These are phyloP conservation scores for Piliocolobus tephrosceles DNA, from an alignment of 2,113 vertebrate genomes.

Conservation along the genomic window DNA sequence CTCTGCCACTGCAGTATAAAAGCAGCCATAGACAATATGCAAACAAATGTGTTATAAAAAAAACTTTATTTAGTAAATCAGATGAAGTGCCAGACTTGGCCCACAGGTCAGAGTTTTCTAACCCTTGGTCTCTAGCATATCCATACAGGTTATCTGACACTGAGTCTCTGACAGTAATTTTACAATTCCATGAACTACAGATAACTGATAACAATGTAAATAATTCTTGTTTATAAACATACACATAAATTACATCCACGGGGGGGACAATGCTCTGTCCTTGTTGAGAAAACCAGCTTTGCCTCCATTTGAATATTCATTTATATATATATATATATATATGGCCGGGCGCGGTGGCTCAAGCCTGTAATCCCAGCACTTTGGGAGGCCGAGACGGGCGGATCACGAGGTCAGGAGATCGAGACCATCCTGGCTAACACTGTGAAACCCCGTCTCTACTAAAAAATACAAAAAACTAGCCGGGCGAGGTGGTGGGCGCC, in stretches of 20 bases:
- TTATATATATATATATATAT: neutral
- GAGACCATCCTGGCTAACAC: too few relatives aligned
- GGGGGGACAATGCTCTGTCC: neutral
- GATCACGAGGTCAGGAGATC: too few relatives aligned
- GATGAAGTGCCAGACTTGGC: neutral
- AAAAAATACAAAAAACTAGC: too few relatives aligned
- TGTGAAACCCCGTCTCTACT: too few relatives aligned
- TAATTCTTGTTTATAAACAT: slow-evolving; percentile 1
- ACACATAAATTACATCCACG: neutral
- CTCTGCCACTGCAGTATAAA: neutral
- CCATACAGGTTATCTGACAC: neutral
- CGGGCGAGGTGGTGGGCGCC: too few relatives aligned
- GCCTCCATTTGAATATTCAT: neutral
- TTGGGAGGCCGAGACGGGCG: too few relatives aligned
- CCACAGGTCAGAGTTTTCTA: neutral
- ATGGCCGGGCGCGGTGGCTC: too few relatives aligned
- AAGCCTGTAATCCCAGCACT: too few relatives aligned
- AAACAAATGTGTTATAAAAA: neutral
- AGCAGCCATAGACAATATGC: neutral
- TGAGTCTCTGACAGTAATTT: neutral
- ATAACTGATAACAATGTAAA: neutral
- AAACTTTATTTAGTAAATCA: neutral
- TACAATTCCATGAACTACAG: neutral
- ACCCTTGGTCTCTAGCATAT: neutral
- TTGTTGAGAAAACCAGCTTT: neutral